These are phyloP conservation scores for Heliopora coerulea DNA, from an alignment of 92 coral and sea anemone genomes.

Conservation along the genomic window DNA sequence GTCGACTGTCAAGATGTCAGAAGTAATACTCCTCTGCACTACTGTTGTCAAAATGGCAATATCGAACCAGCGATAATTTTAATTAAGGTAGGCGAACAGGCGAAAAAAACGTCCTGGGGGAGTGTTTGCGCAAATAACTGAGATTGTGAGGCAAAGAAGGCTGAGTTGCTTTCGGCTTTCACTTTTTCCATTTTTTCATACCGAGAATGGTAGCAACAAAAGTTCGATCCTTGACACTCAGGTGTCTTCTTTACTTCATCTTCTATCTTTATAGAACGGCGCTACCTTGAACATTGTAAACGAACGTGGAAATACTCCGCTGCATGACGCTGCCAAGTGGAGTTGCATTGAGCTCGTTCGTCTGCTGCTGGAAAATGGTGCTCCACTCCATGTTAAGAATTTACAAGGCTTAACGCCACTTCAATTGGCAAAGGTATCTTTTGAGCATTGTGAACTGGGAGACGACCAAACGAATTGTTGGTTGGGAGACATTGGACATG, in stretches of 20 bases:
- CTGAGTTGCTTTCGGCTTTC: too few relatives aligned
- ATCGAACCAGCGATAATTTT: slow-evolving; percentile 79
- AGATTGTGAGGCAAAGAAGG: too few relatives aligned
- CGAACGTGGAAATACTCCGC: slow-evolving; percentile 94
- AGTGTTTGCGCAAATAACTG: too few relatives aligned
- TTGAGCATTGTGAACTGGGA: too few relatives aligned
- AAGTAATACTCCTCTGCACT: slow-evolving; percentile 85
- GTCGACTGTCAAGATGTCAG: slow-evolving; percentile 71
- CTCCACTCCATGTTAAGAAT: slow-evolving; percentile 73
- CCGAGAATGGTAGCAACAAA: too few relatives aligned
- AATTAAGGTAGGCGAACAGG: slow-evolving; percentile 57
- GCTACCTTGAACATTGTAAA: slow-evolving; percentile 68
- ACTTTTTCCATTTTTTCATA: too few relatives aligned
- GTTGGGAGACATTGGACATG: too few relatives aligned
- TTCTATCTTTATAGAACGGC: slow-evolving; percentile 56
- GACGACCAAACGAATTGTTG: too few relatives aligned
- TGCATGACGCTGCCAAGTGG: slow-evolving; percentile 96
- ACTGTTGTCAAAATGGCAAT: slow-evolving; percentile 85
- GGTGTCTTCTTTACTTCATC: background rate
- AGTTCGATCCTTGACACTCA: too few relatives aligned
- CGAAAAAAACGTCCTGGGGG: background rate
- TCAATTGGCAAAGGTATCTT: slow-evolving; percentile 83
- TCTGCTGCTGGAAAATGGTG: slow-evolving; percentile 72
- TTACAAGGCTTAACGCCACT: slow-evolving; percentile 75
- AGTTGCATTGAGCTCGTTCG: slow-evolving; percentile 77